Evolutionary conservation across 2,797 vertebrate species (phyloP).

Genomic region (Oreortyx pictus): DNA sequence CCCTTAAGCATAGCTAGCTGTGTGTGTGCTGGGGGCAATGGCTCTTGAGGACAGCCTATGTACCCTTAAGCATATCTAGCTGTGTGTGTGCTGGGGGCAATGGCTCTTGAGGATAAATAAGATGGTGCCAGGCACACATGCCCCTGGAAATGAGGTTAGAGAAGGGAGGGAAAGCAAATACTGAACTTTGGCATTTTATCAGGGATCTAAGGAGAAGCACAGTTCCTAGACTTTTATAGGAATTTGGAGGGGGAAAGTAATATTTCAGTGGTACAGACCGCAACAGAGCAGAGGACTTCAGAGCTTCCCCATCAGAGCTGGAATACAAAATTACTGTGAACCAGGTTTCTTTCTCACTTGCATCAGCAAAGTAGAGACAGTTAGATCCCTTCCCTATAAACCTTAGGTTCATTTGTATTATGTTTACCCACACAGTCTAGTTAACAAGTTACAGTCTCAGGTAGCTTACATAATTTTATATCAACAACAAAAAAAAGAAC

Average conservation of each 20-base stretch:
- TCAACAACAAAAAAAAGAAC: neutral
- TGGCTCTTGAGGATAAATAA: neutral
- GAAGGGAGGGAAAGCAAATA: neutral
- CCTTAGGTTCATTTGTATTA: neutral
- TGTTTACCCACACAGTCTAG: neutral
- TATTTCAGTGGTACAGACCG: neutral
- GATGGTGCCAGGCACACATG: rapidly evolving
- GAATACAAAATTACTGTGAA: neutral
- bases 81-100: neutral
- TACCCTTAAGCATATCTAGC: neutral
- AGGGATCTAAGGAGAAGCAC: neutral
- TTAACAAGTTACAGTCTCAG: neutral
- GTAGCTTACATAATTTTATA: slow-evolving; percentile 25
- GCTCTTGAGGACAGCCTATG: neutral
- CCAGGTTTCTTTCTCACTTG: neutral
- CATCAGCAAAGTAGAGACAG: neutral
- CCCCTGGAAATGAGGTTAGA: neutral
- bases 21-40: neutral
- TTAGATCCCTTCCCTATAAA: neutral
- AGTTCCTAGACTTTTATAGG: neutral
- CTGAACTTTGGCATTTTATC: neutral
- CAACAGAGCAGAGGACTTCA: neutral
- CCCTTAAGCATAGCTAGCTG: neutral
- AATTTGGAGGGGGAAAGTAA: rapidly evolving
- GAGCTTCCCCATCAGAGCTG: rapidly evolving